Conservation (phyloP, 2,888 invertebrate species). For the Phalera bucephala region DNA sequence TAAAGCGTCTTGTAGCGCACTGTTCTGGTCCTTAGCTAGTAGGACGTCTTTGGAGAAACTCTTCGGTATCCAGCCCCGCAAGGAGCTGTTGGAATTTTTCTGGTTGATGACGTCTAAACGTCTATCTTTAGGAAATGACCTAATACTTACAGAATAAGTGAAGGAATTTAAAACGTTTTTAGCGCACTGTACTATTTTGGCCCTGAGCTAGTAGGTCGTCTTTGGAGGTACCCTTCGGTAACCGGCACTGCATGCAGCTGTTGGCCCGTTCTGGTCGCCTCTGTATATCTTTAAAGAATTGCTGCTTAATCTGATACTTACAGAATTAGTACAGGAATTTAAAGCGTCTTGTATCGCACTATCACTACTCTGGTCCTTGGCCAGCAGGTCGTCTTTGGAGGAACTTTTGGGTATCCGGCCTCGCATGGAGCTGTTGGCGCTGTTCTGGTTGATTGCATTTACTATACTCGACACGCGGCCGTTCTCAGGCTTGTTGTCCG, state of each 20-base stretch:
- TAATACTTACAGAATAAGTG: too few relatives aligned
- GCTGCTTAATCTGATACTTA: too few relatives aligned
- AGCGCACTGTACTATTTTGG: slow-evolving; percentile 50
- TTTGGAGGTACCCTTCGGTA: slow-evolving; percentile 73
- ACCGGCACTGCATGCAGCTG: slow-evolving; percentile 60
- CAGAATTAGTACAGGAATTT: slow-evolving; percentile 73
- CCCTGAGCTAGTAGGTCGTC: slow-evolving; percentile 68
- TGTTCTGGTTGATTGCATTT: slow-evolving; percentile 67
- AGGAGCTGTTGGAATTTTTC: too few relatives aligned
- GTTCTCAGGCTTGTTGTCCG: slow-evolving; percentile 56
- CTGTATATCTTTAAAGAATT: too few relatives aligned
- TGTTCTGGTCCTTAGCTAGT: too few relatives aligned
- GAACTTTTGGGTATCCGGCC: slow-evolving; percentile 71
- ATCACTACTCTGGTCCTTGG: slow-evolving; percentile 58
- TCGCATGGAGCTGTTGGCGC: slow-evolving; percentile 53
- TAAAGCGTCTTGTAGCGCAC: slow-evolving; percentile 64
- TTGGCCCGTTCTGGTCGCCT: slow-evolving; percentile 59
- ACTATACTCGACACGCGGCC: slow-evolving; percentile 74
- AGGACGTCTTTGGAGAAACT: too few relatives aligned
- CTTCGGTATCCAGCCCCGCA: too few relatives aligned
- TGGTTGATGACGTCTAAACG: too few relatives aligned
- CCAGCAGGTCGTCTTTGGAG: slow-evolving; percentile 71
- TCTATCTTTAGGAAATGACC: too few relatives aligned
- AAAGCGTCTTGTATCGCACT: slow-evolving; percentile 66
- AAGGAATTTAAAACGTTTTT: too few relatives aligned